These are phyloP conservation scores for Tolypeutes matacus DNA, from an alignment of 2,797 vertebrate species.

Conservation along the genomic window DNA sequence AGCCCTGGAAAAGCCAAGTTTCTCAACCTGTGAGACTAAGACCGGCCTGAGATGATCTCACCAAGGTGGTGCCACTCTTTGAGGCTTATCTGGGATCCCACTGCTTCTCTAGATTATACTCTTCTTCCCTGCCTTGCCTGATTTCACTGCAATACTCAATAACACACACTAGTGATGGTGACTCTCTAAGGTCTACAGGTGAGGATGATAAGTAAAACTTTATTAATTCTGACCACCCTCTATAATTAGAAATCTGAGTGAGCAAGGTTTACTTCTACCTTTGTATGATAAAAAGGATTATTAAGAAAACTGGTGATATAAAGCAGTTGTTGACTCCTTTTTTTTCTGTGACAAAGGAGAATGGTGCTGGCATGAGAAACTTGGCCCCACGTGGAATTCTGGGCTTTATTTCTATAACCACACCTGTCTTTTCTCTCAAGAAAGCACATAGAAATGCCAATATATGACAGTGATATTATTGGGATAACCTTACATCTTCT, in stretches of 20 bases:
- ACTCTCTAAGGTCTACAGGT: neutral
- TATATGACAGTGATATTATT: neutral
- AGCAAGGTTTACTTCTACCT: slow-evolving; percentile 18
- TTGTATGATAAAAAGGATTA: slow-evolving; percentile 21
- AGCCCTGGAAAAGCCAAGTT: neutral
- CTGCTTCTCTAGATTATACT: neutral
- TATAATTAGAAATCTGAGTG: slow-evolving; percentile 29
- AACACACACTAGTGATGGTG: neutral
- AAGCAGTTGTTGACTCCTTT: neutral
- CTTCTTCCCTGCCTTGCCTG: neutral
- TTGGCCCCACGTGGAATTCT: neutral
- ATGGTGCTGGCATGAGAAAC: neutral
- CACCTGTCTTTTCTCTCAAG: slow-evolving; percentile 1
- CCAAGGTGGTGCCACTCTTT: neutral
- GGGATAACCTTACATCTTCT: slow-evolving; percentile 46
- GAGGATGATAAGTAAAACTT: slow-evolving; percentile 35
- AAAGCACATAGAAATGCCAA: slow-evolving; percentile 43
- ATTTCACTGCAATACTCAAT: neutral
- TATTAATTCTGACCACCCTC: slow-evolving; percentile 21
- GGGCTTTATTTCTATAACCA: neutral
- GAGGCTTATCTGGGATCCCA: neutral
- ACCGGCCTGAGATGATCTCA: slow-evolving; percentile 12
- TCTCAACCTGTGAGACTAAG: slow-evolving; percentile 34
- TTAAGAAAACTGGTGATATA: slow-evolving; percentile 29
- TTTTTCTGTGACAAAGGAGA: neutral